Evolutionary conservation across 2,797 vertebrate genomes (phyloP), one percentile per base, ranked within the genome.

Genomic region (Neostethus bicornis): DNA sequence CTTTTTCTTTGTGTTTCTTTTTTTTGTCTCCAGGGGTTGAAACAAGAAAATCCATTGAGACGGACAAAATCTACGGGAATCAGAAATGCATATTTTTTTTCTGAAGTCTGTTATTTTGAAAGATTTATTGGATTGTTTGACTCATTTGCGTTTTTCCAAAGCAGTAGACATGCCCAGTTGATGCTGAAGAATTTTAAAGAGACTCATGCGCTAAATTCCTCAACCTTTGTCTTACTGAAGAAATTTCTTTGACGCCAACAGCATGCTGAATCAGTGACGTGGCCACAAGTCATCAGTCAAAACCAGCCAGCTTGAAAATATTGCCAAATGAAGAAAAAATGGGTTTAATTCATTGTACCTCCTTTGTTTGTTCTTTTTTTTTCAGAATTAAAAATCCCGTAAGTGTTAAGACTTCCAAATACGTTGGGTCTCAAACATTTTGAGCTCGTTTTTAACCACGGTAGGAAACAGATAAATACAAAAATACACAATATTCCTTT

Each of bases 221-320:
- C n/a, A 11, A 39, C 41, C 26, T 60, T 43, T 35, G 45, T 34
- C 17, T 23, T 53, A 31, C 45, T 23, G 31, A 21, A 50, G 35
- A 57, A 51, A 48, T 34, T 20, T 16, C 11, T 1, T 26, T 0
- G 61, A 56, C 51, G 42, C 28, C 0, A 26, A 38, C 55, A 39
- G 25, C 53, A 64, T 68, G 58, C 56, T 61, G 29, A 35, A 10
- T 8, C 6, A 80, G 58, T 64, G 57, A 50, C 71, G 59, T 35
- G 68, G 64, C 51, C 59, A 52, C 4, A 37, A 70, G 59, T 7
- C 7, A 58, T 41, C 57, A 28, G 54, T 61, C 54, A 54, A 61
- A 49, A 31, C 1, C 7, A 49, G 31, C 1, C 7, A 50, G 7
- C 17, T 67, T 65, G 4, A 19, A 41, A 21, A 41, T 5, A 65